Evolutionary conservation across 2,888 invertebrate genomes (phyloP), one percentile per base, ranked within the genome.

Genomic region (Reticulitermes lucifugus): DNA sequence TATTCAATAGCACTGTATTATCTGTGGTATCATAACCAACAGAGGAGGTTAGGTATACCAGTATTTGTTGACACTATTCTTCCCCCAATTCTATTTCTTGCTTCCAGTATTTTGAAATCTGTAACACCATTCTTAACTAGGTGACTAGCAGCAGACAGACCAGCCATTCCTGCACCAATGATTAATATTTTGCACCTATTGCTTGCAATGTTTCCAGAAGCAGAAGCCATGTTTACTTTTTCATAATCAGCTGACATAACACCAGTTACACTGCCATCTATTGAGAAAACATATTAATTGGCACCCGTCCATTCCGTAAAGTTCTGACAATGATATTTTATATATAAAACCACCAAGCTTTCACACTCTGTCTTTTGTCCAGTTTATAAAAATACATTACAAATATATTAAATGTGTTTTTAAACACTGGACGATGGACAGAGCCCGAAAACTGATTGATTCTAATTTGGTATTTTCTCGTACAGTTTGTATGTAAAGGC

Each of bases 91-190:
- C 96, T 93, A 89, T 94, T 94, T 89, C 96, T 93, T 86, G 96
- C 96, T 92, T 97, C 97, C 88, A 97, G 91, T 89, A 97, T 93
- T 90, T 94, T 93, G 91, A 96, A 96, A 91, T 97, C 95, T 87
- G 93, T 93, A 91, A 95, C 94, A 86, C 95, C 95, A 92, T 96
- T 96, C 91, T 96, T 96, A 22, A 95, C 90, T 87, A 97, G 93
- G 90, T 96, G 95, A 92, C 96, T 96, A 83, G 97, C 97, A 85
- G 97, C 96, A 80, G 97, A 95, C 83, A 97, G 91, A 77, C 97
- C 97, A 87, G 97, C 96, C 92, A 96, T 95, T 87, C 97, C 97
- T 88, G 95, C 97, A 80, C 97, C 97, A 89, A 97, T 93, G 89
- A 97, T 96, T 88, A 96, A 91, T 88, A 96, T 93, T 92, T 96